phyloP scores from a whole-genome alignment of 1,140 invertebrate species.

The Teleopsis dalmanni region DNA sequence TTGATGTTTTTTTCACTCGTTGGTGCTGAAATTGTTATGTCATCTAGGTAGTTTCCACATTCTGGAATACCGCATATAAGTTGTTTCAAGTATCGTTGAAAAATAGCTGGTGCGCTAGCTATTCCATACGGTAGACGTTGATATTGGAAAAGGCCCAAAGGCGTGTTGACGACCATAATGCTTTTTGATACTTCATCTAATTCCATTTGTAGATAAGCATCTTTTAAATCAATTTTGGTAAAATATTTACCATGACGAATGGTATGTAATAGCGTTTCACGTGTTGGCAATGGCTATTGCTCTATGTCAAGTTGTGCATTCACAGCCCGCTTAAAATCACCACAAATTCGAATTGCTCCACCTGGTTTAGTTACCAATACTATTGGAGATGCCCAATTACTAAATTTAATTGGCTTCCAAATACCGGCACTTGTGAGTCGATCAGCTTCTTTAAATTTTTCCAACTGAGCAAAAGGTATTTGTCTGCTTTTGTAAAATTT shows the following conservation, averaged over 20 bases:
- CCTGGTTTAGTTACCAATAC: constrained; percentile 46
- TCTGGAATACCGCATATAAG: constrained; percentile 28
- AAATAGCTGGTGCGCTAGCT: constrained; percentile 33
- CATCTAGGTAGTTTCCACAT: constrained; percentile 38
- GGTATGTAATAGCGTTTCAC: constrained; percentile 32
- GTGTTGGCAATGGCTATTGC: constrained; percentile 30
- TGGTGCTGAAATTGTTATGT: constrained; percentile 27
- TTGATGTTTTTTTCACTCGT: constrained; percentile 24
- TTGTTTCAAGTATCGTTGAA: constrained; percentile 29
- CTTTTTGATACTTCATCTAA: constrained; percentile 17
- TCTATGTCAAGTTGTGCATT: constrained; percentile 35
- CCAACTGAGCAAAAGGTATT: constrained; percentile 23
- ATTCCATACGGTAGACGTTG: constrained; percentile 45
- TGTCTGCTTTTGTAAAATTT: constrained; percentile 6
- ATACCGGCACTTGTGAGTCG: constrained; percentile 15
- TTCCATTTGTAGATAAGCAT: no score
- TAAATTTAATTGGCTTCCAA: constrained; percentile 25
- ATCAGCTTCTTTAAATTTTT: constrained; percentile 23
- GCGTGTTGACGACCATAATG: constrained; percentile 23
- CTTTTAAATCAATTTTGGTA: constrained; percentile 23
- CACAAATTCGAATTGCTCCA: constrained; percentile 41
- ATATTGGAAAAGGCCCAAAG: constrained; percentile 39
- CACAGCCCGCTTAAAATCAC: constrained; percentile 43
- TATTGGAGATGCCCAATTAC: constrained; percentile 32
- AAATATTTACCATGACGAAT: constrained; percentile 31